These are phyloP conservation scores for Callocephalon fimbriatum DNA, from an alignment of 2,113 vertebrate genomes.

Conservation along the genomic window DNA sequence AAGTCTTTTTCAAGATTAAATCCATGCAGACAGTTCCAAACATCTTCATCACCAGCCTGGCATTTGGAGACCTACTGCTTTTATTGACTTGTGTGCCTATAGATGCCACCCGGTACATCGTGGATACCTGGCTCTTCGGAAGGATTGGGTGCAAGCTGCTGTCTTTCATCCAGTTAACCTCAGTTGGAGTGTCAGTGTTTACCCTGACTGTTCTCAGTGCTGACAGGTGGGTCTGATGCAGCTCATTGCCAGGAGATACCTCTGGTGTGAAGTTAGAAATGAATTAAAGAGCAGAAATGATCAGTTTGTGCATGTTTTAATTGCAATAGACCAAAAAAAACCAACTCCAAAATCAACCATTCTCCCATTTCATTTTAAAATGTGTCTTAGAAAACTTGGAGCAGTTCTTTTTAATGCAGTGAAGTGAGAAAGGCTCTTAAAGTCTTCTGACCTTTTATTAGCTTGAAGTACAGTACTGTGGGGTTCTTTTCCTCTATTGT, in stretches of 20 bases:
- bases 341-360: neutral
- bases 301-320: neutral
- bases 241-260: neutral
- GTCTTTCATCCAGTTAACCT: conserved; percentile 84
- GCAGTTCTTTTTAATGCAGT: neutral
- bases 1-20: conserved; percentile 85
- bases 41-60: conserved; percentile 85
- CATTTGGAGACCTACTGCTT: conserved; percentile 83
- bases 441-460: conserved; percentile 51
- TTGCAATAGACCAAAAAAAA: neutral
- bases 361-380: neutral
- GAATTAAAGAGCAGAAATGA: neutral
- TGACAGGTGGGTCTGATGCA: conserved; percentile 79
- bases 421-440: neutral
- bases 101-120: conserved; percentile 80
- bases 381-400: neutral
- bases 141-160: conserved; percentile 83
- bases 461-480: neutral
- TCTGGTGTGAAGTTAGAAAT: neutral
- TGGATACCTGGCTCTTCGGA: conserved; percentile 83
- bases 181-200: conserved; percentile 85
- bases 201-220: conserved; percentile 85
- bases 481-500: neutral
- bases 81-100: conserved; percentile 83
- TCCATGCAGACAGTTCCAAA: conserved; percentile 86